Base-by-base conservation (phyloP, 2,888 invertebrate species). In the Microctonus hyperodae region DNA sequence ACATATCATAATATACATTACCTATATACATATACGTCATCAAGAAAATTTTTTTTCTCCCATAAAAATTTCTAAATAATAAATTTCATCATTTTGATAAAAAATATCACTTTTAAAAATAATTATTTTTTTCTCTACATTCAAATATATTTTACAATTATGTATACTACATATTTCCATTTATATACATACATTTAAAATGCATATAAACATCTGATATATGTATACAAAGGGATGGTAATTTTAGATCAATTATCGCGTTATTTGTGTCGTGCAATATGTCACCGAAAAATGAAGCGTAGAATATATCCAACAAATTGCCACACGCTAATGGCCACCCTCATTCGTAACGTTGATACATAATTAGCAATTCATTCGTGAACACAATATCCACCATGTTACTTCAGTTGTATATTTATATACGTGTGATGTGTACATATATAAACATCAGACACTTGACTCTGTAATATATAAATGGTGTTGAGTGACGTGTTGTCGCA, bases 231-330 rank as follows among this genome's bases (percentile, higher is more conserved):
- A n/a, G n/a, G 70, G 76, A 75, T 76, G 75, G 79, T 79, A 78
- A 80, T 80, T 78, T 72, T 63, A 70, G 74, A 76, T 76, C 76
- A 81, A 81, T 81, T 81, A 81, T 71, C 74, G 73, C 73, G 73
- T 71, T 31, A 67, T 65, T 59, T 61, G 66, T 62, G 69, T 60
- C 68, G 44, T 33, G 72, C 72, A 69, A 72, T 72, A 72, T 73
- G 70, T 70, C 73, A 70, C 63, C 53, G 65, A 70, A 73, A 73
- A 70, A 73, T 72, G 73, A 70, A 70, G 63, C 72, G 61, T 65
- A 50, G 16, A 44, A 16, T 16, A 7, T 16, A 28, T 16, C 16
- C 44, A 22, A 61, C 48, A 44, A 28, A 20, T 10, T 40, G 33
- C 40, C 22, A 16, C 22, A 28, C 28, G 16, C 37, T 60, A 37